Conservation (phyloP, 1,140 invertebrate genomes). For the Stenopsyche tienmushanensis region DNA sequence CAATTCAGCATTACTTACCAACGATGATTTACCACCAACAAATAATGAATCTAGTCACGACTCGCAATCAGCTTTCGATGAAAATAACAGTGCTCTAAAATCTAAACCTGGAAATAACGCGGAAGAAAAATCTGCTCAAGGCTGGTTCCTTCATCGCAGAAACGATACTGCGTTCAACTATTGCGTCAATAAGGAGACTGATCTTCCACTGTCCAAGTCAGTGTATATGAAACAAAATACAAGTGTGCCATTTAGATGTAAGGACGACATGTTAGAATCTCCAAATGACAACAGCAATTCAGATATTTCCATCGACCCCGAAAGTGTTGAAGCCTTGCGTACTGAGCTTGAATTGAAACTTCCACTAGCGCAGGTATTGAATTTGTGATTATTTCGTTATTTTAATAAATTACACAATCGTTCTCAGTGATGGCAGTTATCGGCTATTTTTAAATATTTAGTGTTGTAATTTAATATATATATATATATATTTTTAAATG, state of each 20-base stretch:
- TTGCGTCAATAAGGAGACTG: no score
- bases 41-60: no score
- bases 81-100: no score
- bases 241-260: not conserved
- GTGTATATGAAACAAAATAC: no score
- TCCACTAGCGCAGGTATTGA: slow-evolving; percentile 62
- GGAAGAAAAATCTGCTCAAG: slow-evolving; percentile 35
- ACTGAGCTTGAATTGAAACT: slow-evolving; percentile 71
- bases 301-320: slow-evolving; percentile 64
- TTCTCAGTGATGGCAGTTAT: no score
- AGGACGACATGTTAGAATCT: slow-evolving; percentile 46
- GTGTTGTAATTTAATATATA: no score
- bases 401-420: no score
- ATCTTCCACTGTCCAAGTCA: not conserved
- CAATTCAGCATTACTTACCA: not conserved
- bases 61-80: no score
- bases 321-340: slow-evolving; percentile 67
- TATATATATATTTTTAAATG: no score
- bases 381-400: not conserved
- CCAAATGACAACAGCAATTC: slow-evolving; percentile 44
- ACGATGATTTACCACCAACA: not conserved
- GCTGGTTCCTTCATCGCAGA: slow-evolving; percentile 56
- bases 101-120: slow-evolving; percentile 10
- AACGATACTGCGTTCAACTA: slow-evolving; percentile 40
- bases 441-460: no score